A percentile compares a stretch with the other conserved stretches of the same genome.
Conservation (phyloP, 2,113 vertebrate genomes). For the Phaethornis superciliosus region DNA sequence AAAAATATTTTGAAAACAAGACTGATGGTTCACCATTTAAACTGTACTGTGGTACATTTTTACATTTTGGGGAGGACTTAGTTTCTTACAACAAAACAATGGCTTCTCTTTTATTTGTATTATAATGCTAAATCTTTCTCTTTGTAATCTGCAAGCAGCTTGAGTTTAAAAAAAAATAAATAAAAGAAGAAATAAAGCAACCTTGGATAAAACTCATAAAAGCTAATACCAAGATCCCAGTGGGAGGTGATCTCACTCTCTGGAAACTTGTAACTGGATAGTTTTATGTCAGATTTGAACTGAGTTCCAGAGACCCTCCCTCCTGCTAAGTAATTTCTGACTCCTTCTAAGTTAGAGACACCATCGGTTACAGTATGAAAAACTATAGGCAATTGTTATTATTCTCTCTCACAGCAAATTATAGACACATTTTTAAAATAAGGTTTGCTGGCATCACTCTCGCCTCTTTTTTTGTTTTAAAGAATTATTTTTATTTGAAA, state of each 20-base stretch:
- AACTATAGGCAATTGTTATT: neutral
- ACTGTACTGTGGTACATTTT: neutral
- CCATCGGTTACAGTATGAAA: neutral
- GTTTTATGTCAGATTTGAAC: neutral
- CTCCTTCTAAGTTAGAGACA: neutral
- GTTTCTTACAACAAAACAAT: neutral
- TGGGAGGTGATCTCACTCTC: neutral
- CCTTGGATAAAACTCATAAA: neutral
- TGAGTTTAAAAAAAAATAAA: neutral
- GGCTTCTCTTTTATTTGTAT: neutral
- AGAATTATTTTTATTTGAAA: neutral
- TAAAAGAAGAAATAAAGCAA: neutral
- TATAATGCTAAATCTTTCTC: neutral
- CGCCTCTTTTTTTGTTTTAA: neutral
- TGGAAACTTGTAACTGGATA: neutral
- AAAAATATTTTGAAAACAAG: neutral
- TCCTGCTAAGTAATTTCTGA: neutral
- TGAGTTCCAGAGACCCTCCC: neutral
- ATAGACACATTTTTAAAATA: neutral
- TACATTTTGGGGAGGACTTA: neutral
- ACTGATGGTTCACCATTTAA: neutral
- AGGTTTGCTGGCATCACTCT: neutral
- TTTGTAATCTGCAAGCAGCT: neutral
- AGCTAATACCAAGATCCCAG: neutral
- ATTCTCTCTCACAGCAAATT: neutral